These are phyloP conservation scores for Capreolus pygargus DNA, from an alignment of 2,113 vertebrate genomes.

Conservation along the genomic window DNA sequence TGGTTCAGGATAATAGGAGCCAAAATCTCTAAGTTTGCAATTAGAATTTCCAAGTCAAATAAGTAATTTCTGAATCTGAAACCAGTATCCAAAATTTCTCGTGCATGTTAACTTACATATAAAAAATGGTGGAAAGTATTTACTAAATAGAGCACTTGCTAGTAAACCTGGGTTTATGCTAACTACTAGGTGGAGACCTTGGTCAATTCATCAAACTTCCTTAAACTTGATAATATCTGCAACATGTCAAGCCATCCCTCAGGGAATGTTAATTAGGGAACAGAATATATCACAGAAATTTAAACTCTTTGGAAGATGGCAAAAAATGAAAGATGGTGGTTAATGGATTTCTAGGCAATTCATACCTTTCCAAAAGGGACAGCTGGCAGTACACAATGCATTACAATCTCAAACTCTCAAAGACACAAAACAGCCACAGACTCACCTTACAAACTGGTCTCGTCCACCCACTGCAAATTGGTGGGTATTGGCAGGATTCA, in stretches of 20 bases:
- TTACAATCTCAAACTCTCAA: not conserved
- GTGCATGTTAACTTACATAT: not conserved
- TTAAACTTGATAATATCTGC: not conserved
- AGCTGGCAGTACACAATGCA: not conserved
- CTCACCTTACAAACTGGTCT: conserved; percentile 95
- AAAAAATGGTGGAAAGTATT: conserved; percentile 4
- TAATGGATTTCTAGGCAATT: not conserved
- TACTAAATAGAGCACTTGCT: not conserved
- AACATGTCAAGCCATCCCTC: not conserved
- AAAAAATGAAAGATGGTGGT: not conserved
- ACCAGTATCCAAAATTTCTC: conserved; percentile 3
- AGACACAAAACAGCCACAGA: not conserved
- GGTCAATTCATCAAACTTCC: conserved; percentile 13
- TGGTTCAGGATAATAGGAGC: not conserved
- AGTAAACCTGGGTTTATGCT: not conserved
- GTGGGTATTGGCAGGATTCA: conserved; percentile 93
- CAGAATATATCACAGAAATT: not conserved
- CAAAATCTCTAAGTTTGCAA: not conserved
- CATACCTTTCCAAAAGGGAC: not conserved
- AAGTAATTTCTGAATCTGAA: conserved; percentile 1
- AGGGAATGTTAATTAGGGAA: not conserved
- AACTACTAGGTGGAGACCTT: not conserved
- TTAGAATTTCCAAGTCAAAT: not conserved
- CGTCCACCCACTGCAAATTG: conserved; percentile 96
- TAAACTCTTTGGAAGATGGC: not conserved